A percentile compares a stretch with the other conserved stretches of the same genome.
Conservation (phyloP, 1,140 invertebrate genomes). For the Bombyx mori region ASM3026992v2 NC_085128.1:8342501-8343000, state of each 20-base stretch:
- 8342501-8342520: not conserved
- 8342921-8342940: too few species aligned
- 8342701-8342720: slow-evolving; percentile 40
- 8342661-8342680: slow-evolving; percentile 31
- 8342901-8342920: too few species aligned
- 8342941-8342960: too few species aligned
- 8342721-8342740: slow-evolving; percentile 22
- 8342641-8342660: slow-evolving; percentile 40
- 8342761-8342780: slow-evolving; percentile 9
- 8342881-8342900: too few species aligned
- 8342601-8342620: slow-evolving; percentile 9
- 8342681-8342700: slow-evolving; percentile 31
- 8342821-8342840: too few species aligned
- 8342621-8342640: slow-evolving; percentile 28
- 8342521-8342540: slow-evolving; percentile 5
- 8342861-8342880: too few species aligned
- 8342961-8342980: too few species aligned
- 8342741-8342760: slow-evolving; percentile 7
- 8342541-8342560: slow-evolving; percentile 17
- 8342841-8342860: too few species aligned
- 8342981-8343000: too few species aligned
- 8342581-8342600: slow-evolving; percentile 8
- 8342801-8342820: too few species aligned
- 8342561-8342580: not conserved
- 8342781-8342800: slow-evolving; percentile 2